Base-by-base conservation (phyloP, 1,140 invertebrate species). In the Diorhabda elongata region DNA sequence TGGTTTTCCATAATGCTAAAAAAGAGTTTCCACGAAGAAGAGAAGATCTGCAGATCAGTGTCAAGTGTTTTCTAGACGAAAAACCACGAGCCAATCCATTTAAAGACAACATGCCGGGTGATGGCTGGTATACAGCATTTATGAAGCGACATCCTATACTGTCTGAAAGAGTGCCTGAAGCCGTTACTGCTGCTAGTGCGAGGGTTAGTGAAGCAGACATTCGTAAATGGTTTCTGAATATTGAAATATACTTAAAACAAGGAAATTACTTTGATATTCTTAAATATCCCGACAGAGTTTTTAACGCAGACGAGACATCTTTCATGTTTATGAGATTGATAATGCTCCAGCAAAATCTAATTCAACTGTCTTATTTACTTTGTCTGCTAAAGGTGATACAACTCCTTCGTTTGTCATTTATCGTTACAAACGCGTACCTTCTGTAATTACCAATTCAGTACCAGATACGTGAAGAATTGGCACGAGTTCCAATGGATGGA, bases 221-320 rank as follows among this genome's bases (percentile, higher is more conserved):
- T 9, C 70, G 69, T 70, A 66, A 70, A 52, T 65, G 44, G 64
- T 65, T 65, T 45, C 7, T 52, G 52, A 61, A 79, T 65, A 65
- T 78, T 59, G 64, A 76, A 61, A 67, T 65, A 7, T 80, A 74
- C 73, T 73, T 81, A 42, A 70, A 58, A 61, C 68, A 74, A 3
- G 44, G 72, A 47, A 64, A 73, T 3, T 60, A 44, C 41, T 41
- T 52, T 7, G 26, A 77, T 69, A 71, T 81, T 66, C 58, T 70
- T 57, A 42, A 71, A 42, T 74, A 78, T 67, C 72, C 74, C 26
- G 66, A 64, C 11, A 64, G 76, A 41, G 76, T 82, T 9, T 77
- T 78, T 56, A 82, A 83, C 69, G 73, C 75, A 4, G 78, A 82
- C 66, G 81, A 83, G 71, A 80, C 78, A 52, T 75, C 73, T 66